Conservation (phyloP, 2,113 vertebrate species). For the Poecile atricapillus region DNA sequence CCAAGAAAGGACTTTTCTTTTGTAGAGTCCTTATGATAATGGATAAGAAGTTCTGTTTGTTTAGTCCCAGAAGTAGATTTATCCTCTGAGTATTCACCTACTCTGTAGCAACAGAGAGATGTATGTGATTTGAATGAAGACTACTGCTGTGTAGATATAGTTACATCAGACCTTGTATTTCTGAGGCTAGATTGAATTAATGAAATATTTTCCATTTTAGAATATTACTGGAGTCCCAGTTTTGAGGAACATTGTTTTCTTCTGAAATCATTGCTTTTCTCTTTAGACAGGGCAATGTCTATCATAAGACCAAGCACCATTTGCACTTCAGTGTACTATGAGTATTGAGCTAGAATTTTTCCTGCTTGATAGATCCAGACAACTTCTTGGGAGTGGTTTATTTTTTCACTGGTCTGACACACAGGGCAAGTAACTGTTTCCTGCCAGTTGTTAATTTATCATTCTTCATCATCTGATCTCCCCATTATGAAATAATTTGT, state of each 20-base stretch:
- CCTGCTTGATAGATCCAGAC: neutral
- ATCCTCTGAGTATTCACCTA: neutral
- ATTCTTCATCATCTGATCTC: neutral
- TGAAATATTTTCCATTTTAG: neutral
- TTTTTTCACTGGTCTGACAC: neutral
- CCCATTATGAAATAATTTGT: neutral
- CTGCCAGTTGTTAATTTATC: neutral
- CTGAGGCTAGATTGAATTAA: neutral
- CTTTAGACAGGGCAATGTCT: neutral
- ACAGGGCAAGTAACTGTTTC: neutral
- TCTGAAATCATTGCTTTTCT: neutral
- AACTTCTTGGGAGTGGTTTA: neutral
- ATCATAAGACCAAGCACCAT: neutral
- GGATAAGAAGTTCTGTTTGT: neutral
- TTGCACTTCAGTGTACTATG: neutral
- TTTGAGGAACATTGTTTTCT: neutral
- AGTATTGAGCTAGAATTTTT: neutral
- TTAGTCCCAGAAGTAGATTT: neutral
- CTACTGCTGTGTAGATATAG: neutral
- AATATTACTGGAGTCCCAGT: neutral
- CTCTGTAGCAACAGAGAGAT: neutral
- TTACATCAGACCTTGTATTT: neutral
- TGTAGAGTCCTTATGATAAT: neutral
- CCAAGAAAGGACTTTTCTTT: neutral
- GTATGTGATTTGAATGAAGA: neutral